phyloP scores from a whole-genome alignment of 1,140 invertebrate genomes.

The Fopius arisanus region DNA sequence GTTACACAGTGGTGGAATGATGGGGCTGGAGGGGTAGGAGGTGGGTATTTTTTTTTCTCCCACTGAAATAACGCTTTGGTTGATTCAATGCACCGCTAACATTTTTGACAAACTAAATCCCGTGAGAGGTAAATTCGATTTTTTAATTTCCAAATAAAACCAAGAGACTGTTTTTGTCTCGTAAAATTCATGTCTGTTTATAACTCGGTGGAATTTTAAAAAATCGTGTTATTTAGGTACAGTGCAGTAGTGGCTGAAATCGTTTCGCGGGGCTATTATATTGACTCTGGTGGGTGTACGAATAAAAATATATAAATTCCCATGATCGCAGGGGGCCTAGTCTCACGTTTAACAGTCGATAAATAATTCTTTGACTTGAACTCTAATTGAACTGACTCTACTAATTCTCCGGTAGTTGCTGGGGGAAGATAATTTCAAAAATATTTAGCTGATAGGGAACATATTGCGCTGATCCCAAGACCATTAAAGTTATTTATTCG shows the following conservation, averaged over 20 bases:
- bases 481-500: too few relatives aligned
- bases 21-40: background rate
- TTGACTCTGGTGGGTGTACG: background rate
- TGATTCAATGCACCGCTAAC: background rate
- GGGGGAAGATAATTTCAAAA: too few relatives aligned
- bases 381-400: slow-evolving; percentile 45
- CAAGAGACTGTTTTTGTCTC: background rate
- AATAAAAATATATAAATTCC: slow-evolving; percentile 33
- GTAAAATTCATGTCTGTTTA: too few relatives aligned
- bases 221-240: too few relatives aligned
- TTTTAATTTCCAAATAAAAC: background rate
- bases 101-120: background rate
- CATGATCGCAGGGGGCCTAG: slow-evolving; percentile 46
- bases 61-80: background rate
- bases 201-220: too few relatives aligned
- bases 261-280: background rate
- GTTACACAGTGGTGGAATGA: slow-evolving; percentile 13
- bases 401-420: slow-evolving; percentile 4
- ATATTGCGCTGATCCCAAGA: too few relatives aligned
- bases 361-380: slow-evolving; percentile 50
- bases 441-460: too few relatives aligned
- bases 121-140: background rate
- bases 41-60: background rate
- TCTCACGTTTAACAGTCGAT: slow-evolving; percentile 47
- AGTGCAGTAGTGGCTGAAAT: background rate